phyloP scores from a whole-genome alignment of 2,797 vertebrate species.

The Geotrypetes seraphini region DNA sequence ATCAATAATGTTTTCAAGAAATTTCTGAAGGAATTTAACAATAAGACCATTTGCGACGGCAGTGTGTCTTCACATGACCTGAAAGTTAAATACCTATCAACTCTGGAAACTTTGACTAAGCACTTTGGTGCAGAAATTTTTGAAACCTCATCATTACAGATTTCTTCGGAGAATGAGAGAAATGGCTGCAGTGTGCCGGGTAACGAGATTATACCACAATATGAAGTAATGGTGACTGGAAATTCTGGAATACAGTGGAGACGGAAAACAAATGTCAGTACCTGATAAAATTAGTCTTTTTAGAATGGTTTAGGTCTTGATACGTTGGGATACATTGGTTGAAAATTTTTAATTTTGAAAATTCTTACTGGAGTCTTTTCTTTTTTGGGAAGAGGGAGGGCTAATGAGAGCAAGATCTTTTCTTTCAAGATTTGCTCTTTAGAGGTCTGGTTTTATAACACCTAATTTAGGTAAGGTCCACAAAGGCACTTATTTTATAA shows the following conservation, averaged over 20 bases:
- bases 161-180: constrained; percentile 73
- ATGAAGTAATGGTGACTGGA: constrained; percentile 77
- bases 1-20: constrained; percentile 96
- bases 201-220: constrained; percentile 31
- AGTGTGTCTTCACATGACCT: constrained; percentile 82
- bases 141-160: constrained; percentile 53
- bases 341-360: background rate
- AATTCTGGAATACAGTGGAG: constrained; percentile 84
- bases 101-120: constrained; percentile 81
- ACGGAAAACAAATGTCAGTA: constrained; percentile 69
- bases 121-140: constrained; percentile 75
- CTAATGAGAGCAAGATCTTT: too few relatives aligned
- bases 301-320: background rate
- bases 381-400: too few relatives aligned
- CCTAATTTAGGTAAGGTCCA: too few relatives aligned
- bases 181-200: constrained; percentile 27
- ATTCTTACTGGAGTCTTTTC: background rate
- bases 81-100: constrained; percentile 92
- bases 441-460: too few relatives aligned
- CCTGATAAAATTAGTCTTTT: accelerated
- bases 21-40: constrained; percentile 90
- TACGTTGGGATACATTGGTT: background rate
- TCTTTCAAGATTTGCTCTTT: too few relatives aligned
- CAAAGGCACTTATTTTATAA: too few relatives aligned
- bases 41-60: constrained; percentile 80